These are phyloP conservation scores for Drymonia ruficornis DNA, from an alignment of 2,888 invertebrate species.

Conservation along the genomic window DNA sequence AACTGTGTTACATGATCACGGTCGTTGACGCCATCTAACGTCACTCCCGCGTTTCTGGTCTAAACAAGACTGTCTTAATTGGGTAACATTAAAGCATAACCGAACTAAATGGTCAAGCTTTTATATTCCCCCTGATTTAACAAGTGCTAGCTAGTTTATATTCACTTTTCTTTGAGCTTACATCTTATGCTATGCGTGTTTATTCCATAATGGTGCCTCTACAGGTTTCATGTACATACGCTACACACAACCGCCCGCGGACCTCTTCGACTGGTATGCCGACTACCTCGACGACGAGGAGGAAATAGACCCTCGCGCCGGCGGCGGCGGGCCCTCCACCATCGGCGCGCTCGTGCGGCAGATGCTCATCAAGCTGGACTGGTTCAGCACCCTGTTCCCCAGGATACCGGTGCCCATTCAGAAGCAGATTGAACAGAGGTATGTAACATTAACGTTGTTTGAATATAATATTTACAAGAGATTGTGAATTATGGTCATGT, in stretches of 20 bases:
- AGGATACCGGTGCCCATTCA: conserved; percentile 99
- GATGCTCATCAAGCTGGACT: conserved; percentile 97
- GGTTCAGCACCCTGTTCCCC: conserved; percentile 99
- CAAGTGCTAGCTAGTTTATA: no score
- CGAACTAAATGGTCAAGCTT: no score
- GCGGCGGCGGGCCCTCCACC: conserved; percentile 96
- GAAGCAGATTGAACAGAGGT: conserved; percentile 94
- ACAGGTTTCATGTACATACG: conserved; percentile 91
- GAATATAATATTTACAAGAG: background rate
- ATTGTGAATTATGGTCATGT: no score
- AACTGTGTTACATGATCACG: no score
- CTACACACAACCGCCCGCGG: conserved; percentile 98
- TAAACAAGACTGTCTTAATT: no score
- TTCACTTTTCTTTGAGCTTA: no score
- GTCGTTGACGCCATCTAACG: no score
- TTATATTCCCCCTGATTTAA: no score
- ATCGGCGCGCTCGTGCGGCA: conserved; percentile 97
- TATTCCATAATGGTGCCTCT: no score
- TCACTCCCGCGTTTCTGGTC: no score
- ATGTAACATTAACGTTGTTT: conserved; percentile 44
- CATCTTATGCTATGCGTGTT: no score
- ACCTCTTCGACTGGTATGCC: conserved; percentile 98
- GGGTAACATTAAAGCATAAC: no score
- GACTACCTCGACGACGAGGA: conserved; percentile 98
- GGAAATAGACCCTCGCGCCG: conserved; percentile 98